Conservation (phyloP, 2,797 vertebrate species). For the Enteromius mattozi region DNA sequence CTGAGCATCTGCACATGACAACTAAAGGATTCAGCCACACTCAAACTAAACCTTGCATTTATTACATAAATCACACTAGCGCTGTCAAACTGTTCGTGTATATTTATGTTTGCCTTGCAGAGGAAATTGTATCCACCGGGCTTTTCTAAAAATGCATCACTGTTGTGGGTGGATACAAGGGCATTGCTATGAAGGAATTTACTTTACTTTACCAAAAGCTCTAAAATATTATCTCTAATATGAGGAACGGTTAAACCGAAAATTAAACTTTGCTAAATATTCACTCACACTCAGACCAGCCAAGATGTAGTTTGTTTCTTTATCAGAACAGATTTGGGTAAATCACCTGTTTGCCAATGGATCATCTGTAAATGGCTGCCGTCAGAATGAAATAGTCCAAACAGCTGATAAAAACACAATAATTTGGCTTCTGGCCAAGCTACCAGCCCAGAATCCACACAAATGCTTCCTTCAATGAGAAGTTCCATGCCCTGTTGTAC, state of each 20-base stretch:
- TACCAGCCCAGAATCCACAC: neutral
- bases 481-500: neutral
- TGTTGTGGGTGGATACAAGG: neutral
- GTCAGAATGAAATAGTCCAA: neutral
- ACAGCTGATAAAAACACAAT: neutral
- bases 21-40: slow-evolving; percentile 28
- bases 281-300: neutral
- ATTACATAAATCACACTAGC: slow-evolving; percentile 16
- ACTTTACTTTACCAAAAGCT: neutral
- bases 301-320: neutral
- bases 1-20: slow-evolving; percentile 22
- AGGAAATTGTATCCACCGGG: neutral
- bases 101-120: neutral
- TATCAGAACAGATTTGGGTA: neutral
- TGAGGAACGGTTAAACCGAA: neutral
- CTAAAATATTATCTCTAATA: neutral
- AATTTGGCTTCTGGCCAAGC: neutral
- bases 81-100: neutral
- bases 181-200: neutral
- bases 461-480: neutral
- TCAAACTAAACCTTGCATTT: slow-evolving; percentile 26
- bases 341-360: neutral
- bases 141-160: neutral
- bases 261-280: neutral
- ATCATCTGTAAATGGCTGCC: neutral